phyloP scores from a whole-genome alignment of 1,140 invertebrate genomes.

The Scaptomyza graminum region DNA sequence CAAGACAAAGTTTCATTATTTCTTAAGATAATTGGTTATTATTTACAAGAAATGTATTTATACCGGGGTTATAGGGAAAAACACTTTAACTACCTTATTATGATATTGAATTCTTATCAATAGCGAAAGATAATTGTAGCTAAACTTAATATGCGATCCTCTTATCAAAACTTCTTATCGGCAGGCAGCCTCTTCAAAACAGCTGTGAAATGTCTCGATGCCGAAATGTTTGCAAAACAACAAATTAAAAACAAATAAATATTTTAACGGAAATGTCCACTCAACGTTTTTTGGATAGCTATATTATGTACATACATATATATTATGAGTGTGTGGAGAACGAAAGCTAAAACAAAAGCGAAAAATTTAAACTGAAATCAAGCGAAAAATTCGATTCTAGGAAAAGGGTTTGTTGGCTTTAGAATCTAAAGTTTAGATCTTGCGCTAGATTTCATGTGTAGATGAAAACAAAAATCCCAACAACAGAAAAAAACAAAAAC shows the following conservation, averaged over 20 bases:
- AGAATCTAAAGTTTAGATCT: not conserved
- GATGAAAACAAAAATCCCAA: constrained; percentile 9
- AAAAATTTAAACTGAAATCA: constrained; percentile 2
- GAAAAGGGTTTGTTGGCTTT: constrained; percentile 19
- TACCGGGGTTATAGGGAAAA: no score
- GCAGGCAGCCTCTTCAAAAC: not conserved
- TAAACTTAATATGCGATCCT: no score
- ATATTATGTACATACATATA: not conserved
- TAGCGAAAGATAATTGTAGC: no score
- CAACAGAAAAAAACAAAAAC: not conserved
- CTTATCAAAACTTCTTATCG: constrained; percentile 10
- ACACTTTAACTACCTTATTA: no score
- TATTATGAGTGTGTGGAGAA: constrained; percentile 1
- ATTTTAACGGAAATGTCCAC: constrained; percentile 2
- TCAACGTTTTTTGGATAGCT: constrained; percentile 8
- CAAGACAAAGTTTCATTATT: no score
- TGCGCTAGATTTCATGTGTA: not conserved
- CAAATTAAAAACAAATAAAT: constrained; percentile 23
- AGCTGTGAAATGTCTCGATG: constrained; percentile 15
- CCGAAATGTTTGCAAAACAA: constrained; percentile 25
- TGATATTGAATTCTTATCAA: no score
- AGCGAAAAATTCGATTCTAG: constrained; percentile 11
- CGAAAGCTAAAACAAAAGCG: constrained; percentile 23
- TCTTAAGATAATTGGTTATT: no score
- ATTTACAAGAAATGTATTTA: no score